phyloP scores from a whole-genome alignment of 2,113 vertebrate genomes.

The Paramormyrops kingsleyae region DNA sequence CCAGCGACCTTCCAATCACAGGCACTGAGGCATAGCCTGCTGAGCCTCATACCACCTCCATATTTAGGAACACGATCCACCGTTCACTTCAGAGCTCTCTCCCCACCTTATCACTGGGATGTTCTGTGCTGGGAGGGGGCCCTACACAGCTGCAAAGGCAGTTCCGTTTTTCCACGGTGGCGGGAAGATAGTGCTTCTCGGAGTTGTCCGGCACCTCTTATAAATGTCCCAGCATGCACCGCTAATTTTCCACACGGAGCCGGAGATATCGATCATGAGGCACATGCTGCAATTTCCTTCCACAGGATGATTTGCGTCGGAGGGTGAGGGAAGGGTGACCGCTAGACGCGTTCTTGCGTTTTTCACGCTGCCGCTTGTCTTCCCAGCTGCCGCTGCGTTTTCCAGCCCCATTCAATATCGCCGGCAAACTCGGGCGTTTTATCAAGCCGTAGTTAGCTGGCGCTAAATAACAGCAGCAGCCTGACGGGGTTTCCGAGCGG shows the following conservation, averaged over 20 bases:
- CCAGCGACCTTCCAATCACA: neutral
- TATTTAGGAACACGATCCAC: neutral
- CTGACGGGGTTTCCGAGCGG: neutral
- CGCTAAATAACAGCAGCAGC: neutral
- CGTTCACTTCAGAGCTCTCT: neutral
- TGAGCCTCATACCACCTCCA: neutral
- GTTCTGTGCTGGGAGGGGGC: neutral
- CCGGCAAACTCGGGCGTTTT: neutral
- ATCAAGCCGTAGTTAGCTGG: neutral
- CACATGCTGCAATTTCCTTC: neutral
- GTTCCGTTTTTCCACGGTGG: neutral
- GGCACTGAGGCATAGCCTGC: neutral
- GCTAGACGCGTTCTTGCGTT: neutral
- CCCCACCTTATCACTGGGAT: neutral
- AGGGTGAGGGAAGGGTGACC: neutral
- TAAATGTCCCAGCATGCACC: neutral
- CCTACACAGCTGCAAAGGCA: neutral
- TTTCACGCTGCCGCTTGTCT: neutral
- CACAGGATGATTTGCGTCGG: neutral
- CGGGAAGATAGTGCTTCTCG: neutral
- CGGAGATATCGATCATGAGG: neutral
- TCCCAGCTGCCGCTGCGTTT: neutral
- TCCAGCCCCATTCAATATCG: neutral
- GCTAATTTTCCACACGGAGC: neutral
- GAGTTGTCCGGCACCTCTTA: neutral